Evolutionary conservation across 2,888 invertebrate genomes (phyloP), one percentile per base, ranked within the genome.

Genomic region (Eudasyphora cyanicolor): DNA sequence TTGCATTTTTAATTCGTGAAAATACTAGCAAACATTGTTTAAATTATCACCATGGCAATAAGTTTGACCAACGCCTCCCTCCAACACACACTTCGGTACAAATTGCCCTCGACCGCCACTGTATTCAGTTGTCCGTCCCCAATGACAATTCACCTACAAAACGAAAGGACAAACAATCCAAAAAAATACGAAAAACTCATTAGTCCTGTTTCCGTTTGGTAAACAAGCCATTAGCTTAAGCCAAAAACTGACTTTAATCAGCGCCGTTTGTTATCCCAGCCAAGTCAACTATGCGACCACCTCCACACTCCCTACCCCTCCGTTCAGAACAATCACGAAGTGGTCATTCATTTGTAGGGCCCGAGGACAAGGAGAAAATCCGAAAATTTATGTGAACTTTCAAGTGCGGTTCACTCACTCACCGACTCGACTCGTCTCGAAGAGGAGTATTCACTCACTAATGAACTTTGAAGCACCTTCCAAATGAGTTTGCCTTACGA

Each of bases 381-480:
- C 38, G 4, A 17, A 64, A 35, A 67, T 67, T 67, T 19, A 42
- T 67, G n/a, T 67, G 67, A 42, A 67, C 21, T 67, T 67, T 67
- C 21, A 67, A 67, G 67, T 67, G 67, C 19, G 67, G 38, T 38
- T 64, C 38, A 38, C 64, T 64, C 21, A 17, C n/a, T 49, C 32
- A n/a, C 10, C 32, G 17, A 5, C 62, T 62, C n/a, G 24, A 17
- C 62, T 32, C 64, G 10, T 2, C 38, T 19, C n/a, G 35, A 0
- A 21, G 21, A 19, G 29, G 17, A 7, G 64, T 67, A 67, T n/a
- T 67, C 60, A 24, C 60, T 24, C 21, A 71, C 75, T 81, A 84
- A 84, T 84, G 81, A 79, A 84, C 60, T 81, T 81, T 71, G 42
- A 29, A 74, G 62, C 54, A 81, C 78, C 74, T 83, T 54, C 32